Conservation (phyloP, 2,797 vertebrate species). For the Thalassophryne amazonica region DNA sequence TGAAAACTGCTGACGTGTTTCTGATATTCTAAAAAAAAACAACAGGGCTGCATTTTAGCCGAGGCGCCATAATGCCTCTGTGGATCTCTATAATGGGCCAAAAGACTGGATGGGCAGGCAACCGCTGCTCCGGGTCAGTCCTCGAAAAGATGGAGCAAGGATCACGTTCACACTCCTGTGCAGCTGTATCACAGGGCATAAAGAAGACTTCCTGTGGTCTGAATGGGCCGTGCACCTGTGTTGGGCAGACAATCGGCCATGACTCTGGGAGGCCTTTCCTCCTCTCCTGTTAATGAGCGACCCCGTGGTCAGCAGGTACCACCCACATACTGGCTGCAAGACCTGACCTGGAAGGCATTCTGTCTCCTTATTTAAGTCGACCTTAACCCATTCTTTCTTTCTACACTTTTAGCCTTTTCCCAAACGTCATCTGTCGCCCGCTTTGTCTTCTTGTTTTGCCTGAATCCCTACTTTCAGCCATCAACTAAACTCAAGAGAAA, state of each 20-base stretch:
- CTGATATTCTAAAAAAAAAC: slow-evolving; percentile 23
- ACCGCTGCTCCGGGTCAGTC: slow-evolving; percentile 17
- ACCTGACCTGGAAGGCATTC: slow-evolving; percentile 38
- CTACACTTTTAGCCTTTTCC: slow-evolving; percentile 29
- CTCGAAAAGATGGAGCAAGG: slow-evolving; percentile 28
- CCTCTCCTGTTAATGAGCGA: slow-evolving; percentile 74
- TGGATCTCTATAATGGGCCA: slow-evolving; percentile 28
- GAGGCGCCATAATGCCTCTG: slow-evolving; percentile 40
- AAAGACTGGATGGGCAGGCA: slow-evolving; percentile 15
- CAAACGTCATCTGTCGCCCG: slow-evolving; percentile 17
- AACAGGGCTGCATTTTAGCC: neutral
- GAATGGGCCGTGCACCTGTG: slow-evolving; percentile 78
- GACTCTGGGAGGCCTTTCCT: slow-evolving; percentile 64
- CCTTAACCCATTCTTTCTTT: slow-evolving; percentile 42
- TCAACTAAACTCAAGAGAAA: slow-evolving; percentile 19
- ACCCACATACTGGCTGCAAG: slow-evolving; percentile 55
- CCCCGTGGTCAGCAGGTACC: slow-evolving; percentile 64
- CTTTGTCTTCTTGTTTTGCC: slow-evolving; percentile 27
- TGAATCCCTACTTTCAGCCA: slow-evolving; percentile 5
- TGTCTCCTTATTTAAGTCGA: slow-evolving; percentile 23
- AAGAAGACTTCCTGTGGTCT: slow-evolving; percentile 65
- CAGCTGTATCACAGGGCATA: slow-evolving; percentile 44
- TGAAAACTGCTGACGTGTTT: slow-evolving; percentile 42
- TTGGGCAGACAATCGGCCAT: slow-evolving; percentile 66
- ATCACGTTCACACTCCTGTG: slow-evolving; percentile 56